These are phyloP conservation scores for Onychomys leucogaster DNA, from an alignment of 2,797 vertebrate species.

Conservation along the genomic window DNA sequence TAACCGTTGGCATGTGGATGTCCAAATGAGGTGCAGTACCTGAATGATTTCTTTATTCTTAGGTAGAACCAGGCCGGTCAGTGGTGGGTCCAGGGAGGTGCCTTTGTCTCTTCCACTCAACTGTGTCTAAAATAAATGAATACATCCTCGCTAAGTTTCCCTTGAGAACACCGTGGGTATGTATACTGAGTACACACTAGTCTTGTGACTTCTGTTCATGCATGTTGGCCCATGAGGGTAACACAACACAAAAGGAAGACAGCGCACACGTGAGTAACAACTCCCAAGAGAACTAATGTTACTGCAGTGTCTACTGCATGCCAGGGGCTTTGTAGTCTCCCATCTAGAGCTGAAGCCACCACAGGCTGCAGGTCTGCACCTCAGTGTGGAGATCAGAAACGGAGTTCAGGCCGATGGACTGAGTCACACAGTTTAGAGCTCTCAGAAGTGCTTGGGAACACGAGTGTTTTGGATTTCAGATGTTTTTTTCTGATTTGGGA, in stretches of 20 bases:
- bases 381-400: neutral
- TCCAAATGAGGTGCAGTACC: slow-evolving; percentile 34
- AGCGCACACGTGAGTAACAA: neutral
- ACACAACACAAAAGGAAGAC: neutral
- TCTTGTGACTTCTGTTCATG: neutral
- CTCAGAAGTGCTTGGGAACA: neutral
- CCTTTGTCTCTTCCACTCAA: slow-evolving; percentile 42
- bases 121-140: slow-evolving; percentile 62
- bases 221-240: neutral
- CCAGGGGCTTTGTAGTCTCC: neutral
- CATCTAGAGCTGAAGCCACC: neutral
- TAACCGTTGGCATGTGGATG: neutral
- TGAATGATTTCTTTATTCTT: slow-evolving; percentile 59
- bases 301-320: neutral
- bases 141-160: slow-evolving; percentile 10
- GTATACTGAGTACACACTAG: neutral
- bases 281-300: neutral
- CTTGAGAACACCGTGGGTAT: neutral
- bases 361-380: neutral
- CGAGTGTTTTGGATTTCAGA: neutral
- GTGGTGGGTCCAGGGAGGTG: neutral
- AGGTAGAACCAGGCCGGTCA: slow-evolving; percentile 38
- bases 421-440: neutral
- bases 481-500: neutral
- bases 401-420: neutral